phyloP scores from a whole-genome alignment of 2,113 vertebrate genomes.

The Solenodon paradoxus region DNA sequence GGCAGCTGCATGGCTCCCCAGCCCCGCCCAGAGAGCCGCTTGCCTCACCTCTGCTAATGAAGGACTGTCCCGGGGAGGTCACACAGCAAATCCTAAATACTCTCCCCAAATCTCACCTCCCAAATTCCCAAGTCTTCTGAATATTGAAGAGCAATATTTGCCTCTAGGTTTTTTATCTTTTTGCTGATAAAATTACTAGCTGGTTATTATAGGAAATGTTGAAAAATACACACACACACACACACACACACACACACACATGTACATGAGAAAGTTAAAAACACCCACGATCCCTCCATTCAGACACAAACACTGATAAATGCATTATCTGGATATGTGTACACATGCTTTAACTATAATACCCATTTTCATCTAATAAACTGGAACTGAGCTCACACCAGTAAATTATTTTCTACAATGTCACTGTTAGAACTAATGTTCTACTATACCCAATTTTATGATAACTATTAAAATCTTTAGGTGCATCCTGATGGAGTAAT shows the following conservation, averaged over 20 bases:
- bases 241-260: no score
- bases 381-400: background rate
- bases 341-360: background rate
- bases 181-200: background rate
- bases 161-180: background rate
- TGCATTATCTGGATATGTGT: background rate
- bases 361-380: background rate
- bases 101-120: background rate
- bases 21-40: background rate
- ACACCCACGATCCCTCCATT: background rate
- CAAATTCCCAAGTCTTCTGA: background rate
- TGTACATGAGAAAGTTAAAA: background rate
- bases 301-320: background rate
- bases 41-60: background rate
- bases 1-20: background rate
- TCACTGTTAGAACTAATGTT: background rate
- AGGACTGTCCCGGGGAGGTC: background rate
- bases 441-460: background rate
- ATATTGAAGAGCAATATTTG: background rate
- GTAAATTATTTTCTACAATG: background rate
- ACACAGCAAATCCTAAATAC: background rate
- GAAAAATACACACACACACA: background rate
- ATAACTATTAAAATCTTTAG: background rate
- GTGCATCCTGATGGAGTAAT: no score
- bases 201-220: background rate